Evolutionary conservation across 2,888 invertebrate genomes (phyloP), one percentile per base, ranked within the genome.

Genomic region (Zhengitettix transpicula): DNA sequence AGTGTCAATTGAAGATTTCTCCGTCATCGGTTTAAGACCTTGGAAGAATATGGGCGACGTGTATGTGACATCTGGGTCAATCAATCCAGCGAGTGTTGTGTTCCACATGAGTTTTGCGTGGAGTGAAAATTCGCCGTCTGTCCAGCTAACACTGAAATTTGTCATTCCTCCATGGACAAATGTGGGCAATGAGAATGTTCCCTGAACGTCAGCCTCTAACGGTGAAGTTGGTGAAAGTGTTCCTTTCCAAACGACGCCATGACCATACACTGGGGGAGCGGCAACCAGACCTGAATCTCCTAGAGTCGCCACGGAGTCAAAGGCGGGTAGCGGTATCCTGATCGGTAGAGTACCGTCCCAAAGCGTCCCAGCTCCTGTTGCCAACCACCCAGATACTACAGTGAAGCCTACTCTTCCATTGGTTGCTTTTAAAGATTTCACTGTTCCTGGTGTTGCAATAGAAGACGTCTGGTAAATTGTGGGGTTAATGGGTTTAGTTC

Each of bases 271-370:
- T 3, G 52, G 52, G 5, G 52, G 47, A 8, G 47, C 47, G n/a
- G 47, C 47, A 12, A 47, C 9, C 47, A 47, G n/a, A n/a, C n/a
- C 47, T 12, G 47, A 12, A 47, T n/a, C 10, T 7, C 53, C 17
- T 28, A 42, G 15, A 28, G 41, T 54, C 16, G 40, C 40, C 41
- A 53, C 12, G 60, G 60, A 42, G 60, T 64, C 61, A 60, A 41
- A 65, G 52, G 63, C 64, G 11, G 66, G 66, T 16, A 64, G 51
- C 15, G 61, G 55, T 51, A 66, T 63, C 12, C 47, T 60, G n/a
- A 58, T 58, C 5, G 65, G 65, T 11, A 66, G 53, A 15, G 44
- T 52, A 53, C 66, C 66, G n/a, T 64, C 63, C 66, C 66, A 66
- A 11, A 64, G 40, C 57, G 42, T 41, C 8, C 11, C 17, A 47